Evolutionary conservation across 2,888 invertebrate genomes (phyloP).

Genomic region (Eilema griseolum): DNA sequence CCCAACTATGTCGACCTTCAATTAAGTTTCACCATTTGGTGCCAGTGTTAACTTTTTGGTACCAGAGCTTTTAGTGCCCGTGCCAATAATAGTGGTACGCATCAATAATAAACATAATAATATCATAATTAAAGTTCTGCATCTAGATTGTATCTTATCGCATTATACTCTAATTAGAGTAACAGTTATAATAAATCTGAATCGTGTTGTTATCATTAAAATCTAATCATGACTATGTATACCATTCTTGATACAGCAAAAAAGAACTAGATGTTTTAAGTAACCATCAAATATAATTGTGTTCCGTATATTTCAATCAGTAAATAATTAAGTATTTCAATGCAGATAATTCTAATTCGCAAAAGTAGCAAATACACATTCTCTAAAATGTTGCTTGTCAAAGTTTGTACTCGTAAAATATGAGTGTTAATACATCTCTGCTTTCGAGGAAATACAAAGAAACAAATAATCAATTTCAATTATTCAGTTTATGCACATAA

Average conservation of each 20-base stretch:
- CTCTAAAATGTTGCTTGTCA: too few relatives aligned
- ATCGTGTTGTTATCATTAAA: conserved; percentile 48
- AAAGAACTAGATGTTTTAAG: conserved; percentile 20
- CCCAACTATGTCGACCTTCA: too few relatives aligned
- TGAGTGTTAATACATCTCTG: background rate
- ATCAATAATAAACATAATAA: too few relatives aligned
- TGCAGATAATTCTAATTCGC: background rate
- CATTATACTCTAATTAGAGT: conserved; percentile 38
- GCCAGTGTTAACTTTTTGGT: too few relatives aligned
- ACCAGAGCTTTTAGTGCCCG: too few relatives aligned
- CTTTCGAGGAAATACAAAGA: background rate
- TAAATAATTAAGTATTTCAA: background rate
- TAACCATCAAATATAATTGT: background rate
- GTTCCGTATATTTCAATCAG: conserved; percentile 25
- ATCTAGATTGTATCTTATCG: conserved; percentile 38
- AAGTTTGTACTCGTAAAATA: too few relatives aligned
- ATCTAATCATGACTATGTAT: conserved; percentile 45
- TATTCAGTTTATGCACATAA: too few relatives aligned
- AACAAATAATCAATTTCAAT: too few relatives aligned
- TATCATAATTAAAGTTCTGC: background rate
- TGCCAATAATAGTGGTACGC: too few relatives aligned
- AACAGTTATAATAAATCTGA: conserved; percentile 27
- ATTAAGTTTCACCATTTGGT: too few relatives aligned
- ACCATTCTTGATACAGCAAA: conserved; percentile 51
- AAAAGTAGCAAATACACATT: background rate